phyloP scores from a whole-genome alignment of 2,113 vertebrate species.

The Phalacrocorax pelagicus region DNA sequence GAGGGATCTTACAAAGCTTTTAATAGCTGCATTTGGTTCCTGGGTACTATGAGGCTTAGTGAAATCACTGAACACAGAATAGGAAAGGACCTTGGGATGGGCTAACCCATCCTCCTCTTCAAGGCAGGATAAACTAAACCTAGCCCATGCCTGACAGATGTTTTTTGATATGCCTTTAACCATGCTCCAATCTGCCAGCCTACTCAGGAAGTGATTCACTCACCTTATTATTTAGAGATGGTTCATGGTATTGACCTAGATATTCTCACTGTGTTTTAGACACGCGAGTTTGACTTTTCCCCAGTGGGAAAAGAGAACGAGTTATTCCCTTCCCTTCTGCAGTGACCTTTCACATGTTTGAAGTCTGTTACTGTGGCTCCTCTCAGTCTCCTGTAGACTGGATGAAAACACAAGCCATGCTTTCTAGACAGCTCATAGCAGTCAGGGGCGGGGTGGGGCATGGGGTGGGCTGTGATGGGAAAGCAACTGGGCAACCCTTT shows the following conservation, averaged over 20 bases:
- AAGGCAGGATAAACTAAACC: not conserved
- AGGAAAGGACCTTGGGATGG: not conserved
- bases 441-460: not conserved
- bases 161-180: not conserved
- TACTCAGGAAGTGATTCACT: conserved; percentile 6
- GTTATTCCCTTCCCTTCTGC: not conserved
- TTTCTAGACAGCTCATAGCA: not conserved
- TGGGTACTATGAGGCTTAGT: not conserved
- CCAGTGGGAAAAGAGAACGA: not conserved
- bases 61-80: not conserved
- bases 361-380: not conserved
- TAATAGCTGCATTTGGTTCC: not conserved
- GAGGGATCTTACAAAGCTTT: not conserved
- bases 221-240: not conserved
- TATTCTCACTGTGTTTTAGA: not conserved
- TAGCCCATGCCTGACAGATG: not conserved
- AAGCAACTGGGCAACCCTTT: not conserved
- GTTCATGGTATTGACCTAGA: not conserved
- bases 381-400: not conserved
- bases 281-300: not conserved
- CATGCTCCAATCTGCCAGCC: not conserved
- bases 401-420: not conserved
- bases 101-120: not conserved
- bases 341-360: not conserved
- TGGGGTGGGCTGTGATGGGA: not conserved